Percentiles rank a stretch among this genome's conserved stretches.
Evolutionary conservation across 2,113 vertebrate genomes (phyloP).

Genomic region (Nothobranchius kuhntae): DNA sequence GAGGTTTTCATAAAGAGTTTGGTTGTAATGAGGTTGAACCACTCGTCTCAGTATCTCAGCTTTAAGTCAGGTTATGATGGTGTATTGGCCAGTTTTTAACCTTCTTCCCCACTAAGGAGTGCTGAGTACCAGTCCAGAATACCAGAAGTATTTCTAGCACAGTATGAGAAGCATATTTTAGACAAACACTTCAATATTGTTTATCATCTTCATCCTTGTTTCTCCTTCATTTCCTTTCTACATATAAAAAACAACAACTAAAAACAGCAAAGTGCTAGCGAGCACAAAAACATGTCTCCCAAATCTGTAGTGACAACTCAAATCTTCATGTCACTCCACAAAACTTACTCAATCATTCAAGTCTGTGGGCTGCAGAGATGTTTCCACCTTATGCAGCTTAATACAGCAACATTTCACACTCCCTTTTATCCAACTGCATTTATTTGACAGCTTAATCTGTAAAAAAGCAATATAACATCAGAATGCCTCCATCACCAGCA

Average conservation of each 20-base stretch:
- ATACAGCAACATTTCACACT: background rate
- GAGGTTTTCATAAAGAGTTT: too few species aligned
- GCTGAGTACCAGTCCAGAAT: background rate
- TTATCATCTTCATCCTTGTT: background rate
- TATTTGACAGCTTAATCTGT: background rate
- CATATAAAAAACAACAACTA: background rate
- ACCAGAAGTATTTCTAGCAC: too few species aligned
- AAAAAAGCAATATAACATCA: background rate
- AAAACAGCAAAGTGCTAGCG: slow-evolving; percentile 27
- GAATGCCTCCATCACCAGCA: background rate
- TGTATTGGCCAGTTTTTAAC: too few species aligned
- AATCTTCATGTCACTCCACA: slow-evolving; percentile 26
- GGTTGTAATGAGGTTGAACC: too few species aligned
- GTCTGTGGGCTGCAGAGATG: slow-evolving; percentile 28
- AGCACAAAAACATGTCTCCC: slow-evolving; percentile 19
- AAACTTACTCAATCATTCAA: slow-evolving; percentile 20
- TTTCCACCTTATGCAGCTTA: background rate
- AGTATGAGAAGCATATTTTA: background rate
- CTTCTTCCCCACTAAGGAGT: too few species aligned
- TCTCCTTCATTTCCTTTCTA: background rate
- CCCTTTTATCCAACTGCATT: background rate
- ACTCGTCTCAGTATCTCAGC: too few species aligned
- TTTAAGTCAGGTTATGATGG: too few species aligned
- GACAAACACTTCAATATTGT: background rate
- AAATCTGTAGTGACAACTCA: slow-evolving; percentile 40